phyloP scores from a whole-genome alignment of 1,140 invertebrate species.

The Sogatella furcifera region DNA sequence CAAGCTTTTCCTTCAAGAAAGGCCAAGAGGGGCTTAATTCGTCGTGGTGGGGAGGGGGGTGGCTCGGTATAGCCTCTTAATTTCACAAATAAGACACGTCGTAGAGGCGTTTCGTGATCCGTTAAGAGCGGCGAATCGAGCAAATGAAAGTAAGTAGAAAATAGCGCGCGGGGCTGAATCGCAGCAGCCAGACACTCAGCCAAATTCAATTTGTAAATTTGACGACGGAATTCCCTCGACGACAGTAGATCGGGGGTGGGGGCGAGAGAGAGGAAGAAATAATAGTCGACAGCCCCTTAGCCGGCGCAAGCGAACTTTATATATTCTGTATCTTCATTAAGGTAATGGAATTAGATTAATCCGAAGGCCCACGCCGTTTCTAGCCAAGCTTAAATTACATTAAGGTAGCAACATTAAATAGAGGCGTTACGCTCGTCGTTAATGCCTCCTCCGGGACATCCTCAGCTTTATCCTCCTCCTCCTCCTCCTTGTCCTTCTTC shows the following conservation, averaged over 20 bases:
- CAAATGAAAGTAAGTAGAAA: constrained; percentile 1
- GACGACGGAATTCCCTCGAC: constrained; percentile 1
- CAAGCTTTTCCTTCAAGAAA: not conserved
- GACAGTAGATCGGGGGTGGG: not conserved
- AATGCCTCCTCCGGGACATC: not conserved
- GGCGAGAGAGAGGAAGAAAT: not conserved
- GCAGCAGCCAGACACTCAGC: not conserved
- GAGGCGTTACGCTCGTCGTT: not conserved
- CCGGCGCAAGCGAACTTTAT: constrained; percentile 8
- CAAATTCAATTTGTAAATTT: constrained; percentile 15
- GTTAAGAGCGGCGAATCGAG: not conserved
- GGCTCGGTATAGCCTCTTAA: not conserved
- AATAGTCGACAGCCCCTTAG: constrained; percentile 6
- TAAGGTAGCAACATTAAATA: constrained; percentile 11
- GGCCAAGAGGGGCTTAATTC: not conserved
- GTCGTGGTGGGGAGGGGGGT: not conserved
- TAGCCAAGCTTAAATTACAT: constrained; percentile 7
- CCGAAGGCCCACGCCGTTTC: constrained; percentile 9
- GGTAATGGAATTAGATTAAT: constrained; percentile 24
- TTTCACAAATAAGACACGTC: constrained; percentile 4
- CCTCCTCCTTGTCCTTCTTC: not conserved
- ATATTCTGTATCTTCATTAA: constrained; percentile 25
- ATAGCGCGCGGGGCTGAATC: constrained; percentile 1
- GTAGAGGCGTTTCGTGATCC: constrained; percentile 1
- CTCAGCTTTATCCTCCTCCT: not conserved